A percentile compares a stretch with the other conserved stretches of the same genome.
These are phyloP conservation scores for Bos taurus DNA, from an alignment of 2,113 vertebrate genomes.

Conservation along the genomic window ARS-UCD2.0 NC_037334.1:31489001-31489500, in stretches of 20 bases:
- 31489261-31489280: not conserved
- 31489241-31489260: not conserved
- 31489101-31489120: not conserved
- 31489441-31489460: not conserved
- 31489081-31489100: not conserved
- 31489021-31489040: not conserved
- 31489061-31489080: not conserved
- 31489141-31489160: not conserved
- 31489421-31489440: not conserved
- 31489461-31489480: not conserved
- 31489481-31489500: not conserved
- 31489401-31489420: not conserved
- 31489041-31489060: not conserved
- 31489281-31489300: not conserved
- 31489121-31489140: not conserved
- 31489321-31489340: not conserved
- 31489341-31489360: not conserved
- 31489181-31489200: not conserved
- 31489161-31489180: not conserved
- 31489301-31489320: not conserved
- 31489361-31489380: not conserved
- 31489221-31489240: not conserved
- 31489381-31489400: not conserved
- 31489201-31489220: not conserved
- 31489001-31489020: not conserved